Conservation (phyloP, 2,797 vertebrate genomes). For the Allobates femoralis region DNA sequence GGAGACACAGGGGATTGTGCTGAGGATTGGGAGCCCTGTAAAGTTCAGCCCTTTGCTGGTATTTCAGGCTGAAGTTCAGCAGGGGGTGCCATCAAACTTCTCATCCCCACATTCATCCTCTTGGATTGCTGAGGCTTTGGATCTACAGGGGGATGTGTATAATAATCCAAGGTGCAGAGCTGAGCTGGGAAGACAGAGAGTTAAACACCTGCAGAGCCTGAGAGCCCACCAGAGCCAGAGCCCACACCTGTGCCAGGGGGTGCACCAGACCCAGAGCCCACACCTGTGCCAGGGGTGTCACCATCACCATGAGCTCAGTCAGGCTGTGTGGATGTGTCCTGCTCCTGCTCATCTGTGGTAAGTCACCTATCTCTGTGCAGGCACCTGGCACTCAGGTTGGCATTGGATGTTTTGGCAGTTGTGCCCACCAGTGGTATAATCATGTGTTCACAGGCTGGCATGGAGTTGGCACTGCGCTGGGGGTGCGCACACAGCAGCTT, state of each 20-base stretch:
- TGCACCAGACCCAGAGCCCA: too few species aligned
- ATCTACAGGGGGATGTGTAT: slow-evolving; percentile 35
- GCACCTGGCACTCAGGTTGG: neutral
- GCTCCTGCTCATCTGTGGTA: slow-evolving; percentile 57
- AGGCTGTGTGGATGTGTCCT: slow-evolving; percentile 50
- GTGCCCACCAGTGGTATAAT: slow-evolving; percentile 9
- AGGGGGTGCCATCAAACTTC: slow-evolving; percentile 44
- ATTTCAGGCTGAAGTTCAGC: slow-evolving; percentile 47
- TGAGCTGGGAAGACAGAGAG: slow-evolving; percentile 34
- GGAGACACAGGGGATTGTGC: neutral
- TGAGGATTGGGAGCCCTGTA: slow-evolving; percentile 7
- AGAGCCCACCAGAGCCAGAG: neutral
- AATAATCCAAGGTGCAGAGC: neutral
- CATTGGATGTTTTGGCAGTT: neutral
- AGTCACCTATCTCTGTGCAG: slow-evolving; percentile 10
- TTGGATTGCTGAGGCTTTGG: slow-evolving; percentile 11
- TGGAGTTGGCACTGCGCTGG: slow-evolving; percentile 3
- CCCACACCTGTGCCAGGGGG: slow-evolving; percentile 19
- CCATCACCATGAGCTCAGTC: slow-evolving; percentile 48
- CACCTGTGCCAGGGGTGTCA: slow-evolving; percentile 4
- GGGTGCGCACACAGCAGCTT: neutral
- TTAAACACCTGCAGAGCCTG: slow-evolving; percentile 33
- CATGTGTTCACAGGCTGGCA: slow-evolving; percentile 23
- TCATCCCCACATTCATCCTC: slow-evolving; percentile 13
- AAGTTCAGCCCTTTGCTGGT: neutral